Percentiles rank a stretch among this genome's conserved stretches.
Evolutionary conservation across 2,797 vertebrate genomes (phyloP).

Genomic region (Pseudocheirus occidentalis): DNA sequence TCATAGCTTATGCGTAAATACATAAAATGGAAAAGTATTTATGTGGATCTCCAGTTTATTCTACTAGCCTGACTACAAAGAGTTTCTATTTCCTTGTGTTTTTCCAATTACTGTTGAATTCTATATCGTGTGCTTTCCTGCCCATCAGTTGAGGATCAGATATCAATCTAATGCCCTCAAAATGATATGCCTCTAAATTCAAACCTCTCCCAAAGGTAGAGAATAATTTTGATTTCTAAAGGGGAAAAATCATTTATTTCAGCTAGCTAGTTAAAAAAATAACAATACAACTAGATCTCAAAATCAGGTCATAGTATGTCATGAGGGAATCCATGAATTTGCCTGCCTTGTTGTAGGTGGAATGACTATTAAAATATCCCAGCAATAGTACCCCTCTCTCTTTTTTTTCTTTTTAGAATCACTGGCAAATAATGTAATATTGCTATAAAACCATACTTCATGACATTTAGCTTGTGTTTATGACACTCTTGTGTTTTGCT

Average conservation of each 20-base stretch:
- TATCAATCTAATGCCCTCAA: neutral
- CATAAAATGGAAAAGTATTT: neutral
- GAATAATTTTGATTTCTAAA: slow-evolving; percentile 10
- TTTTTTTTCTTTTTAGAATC: neutral
- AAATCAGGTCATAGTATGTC: neutral
- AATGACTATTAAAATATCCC: slow-evolving; percentile 20
- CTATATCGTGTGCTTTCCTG: slow-evolving; percentile 14
- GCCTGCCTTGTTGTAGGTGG: slow-evolving; percentile 25
- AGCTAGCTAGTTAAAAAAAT: slow-evolving; percentile 7
- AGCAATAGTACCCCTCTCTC: neutral
- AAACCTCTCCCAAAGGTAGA: neutral
- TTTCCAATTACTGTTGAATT: neutral
- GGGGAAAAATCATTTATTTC: slow-evolving; percentile 1
- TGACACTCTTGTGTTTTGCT: neutral
- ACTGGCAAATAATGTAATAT: neutral
- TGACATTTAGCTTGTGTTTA: slow-evolving; percentile 42
- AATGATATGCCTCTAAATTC: neutral
- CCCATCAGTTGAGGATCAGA: neutral
- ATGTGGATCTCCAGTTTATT: neutral
- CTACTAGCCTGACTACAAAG: neutral
- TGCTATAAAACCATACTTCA: neutral
- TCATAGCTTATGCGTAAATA: neutral
- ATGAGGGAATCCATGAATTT: slow-evolving; percentile 18
- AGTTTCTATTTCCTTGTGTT: neutral
- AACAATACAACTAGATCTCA: slow-evolving; percentile 17